Evolutionary conservation across 2,797 vertebrate genomes (phyloP), one percentile per base, ranked within the genome.

Genomic region (Crenuchus spilurus): DNA sequence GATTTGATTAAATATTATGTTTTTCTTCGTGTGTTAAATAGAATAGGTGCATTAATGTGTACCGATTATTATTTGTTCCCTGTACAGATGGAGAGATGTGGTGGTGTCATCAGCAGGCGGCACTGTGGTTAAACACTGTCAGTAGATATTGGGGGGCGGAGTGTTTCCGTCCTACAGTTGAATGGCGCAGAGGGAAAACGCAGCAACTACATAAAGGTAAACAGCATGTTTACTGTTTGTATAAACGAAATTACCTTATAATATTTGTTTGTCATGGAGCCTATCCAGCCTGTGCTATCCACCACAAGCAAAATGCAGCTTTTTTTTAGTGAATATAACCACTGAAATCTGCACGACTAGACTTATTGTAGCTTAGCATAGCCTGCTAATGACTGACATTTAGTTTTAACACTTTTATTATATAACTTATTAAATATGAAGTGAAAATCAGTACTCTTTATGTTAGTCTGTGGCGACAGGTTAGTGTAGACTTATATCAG

Each of bases 151-250:
- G 16, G 51, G 7, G 11, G 76, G 72, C 74, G 80, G n/a, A n/a
- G 52, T 6, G 28, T 33, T 76, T 78, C 76, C 66, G 57, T 22
- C 63, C 48, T 16, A 26, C 46, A 42, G 14, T 76, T 76, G 66
- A 74, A 79, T 79, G 74, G 77, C 80, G 80, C 74, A 82, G 77
- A 61, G 71, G 66, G 62, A 49, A 77, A 64, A 69, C 20, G n/a
- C 68, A 74, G 57, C 63, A 30, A 51, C 48, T 67, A 64, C 6
- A 44, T 31, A 4, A n/a, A 79, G 77, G 80, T 82, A 77, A 22
- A 8, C n/a, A 18, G 6, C 11, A 14, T 1, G 4, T 52, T 22
- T 54, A 24, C 1, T 14, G 8, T 22, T 26, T 18, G 44, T 42
- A 30, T 1, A 48, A 30, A 26, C 3, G 1, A 22, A 31, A n/a